phyloP scores from a whole-genome alignment of 2,113 vertebrate genomes.

The Gobiocypris rarus region DNA sequence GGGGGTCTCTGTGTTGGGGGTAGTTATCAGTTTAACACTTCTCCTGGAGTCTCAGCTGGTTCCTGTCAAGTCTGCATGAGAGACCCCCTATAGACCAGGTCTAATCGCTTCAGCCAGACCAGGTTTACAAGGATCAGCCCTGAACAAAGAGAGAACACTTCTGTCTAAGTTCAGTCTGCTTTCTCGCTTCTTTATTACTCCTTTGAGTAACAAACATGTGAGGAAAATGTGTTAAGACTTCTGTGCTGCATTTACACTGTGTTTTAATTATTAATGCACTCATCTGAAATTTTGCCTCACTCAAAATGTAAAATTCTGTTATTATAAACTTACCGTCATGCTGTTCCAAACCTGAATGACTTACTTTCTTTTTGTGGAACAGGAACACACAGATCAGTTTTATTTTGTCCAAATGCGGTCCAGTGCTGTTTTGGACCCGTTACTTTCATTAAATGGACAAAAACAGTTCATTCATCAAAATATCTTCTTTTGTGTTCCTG shows the following conservation, averaged over 20 bases:
- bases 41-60: not conserved
- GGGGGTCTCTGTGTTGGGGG: constrained; percentile 10
- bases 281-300: not conserved
- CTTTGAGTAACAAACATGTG: not conserved
- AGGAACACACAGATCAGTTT: not conserved
- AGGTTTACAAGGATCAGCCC: constrained; percentile 2
- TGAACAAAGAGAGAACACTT: constrained; percentile 25
- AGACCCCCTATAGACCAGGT: constrained; percentile 40
- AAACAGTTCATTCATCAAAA: not conserved
- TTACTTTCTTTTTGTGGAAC: not conserved
- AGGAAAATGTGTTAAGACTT: not conserved
- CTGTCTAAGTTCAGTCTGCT: not conserved
- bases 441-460: not conserved
- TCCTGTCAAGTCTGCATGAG: constrained; percentile 11
- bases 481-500: not conserved
- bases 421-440: not conserved
- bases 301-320: not conserved
- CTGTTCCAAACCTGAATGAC: not conserved
- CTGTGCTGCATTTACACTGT: not conserved
- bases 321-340: too few relatives aligned
- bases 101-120: constrained; percentile 20
- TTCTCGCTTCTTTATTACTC: not conserved
- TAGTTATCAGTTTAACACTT: constrained; percentile 29
- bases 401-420: not conserved
- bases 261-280: not conserved